These are phyloP conservation scores for Clarias batrachus DNA, from an alignment of 2,113 vertebrate species.

Conservation along the genomic window DNA sequence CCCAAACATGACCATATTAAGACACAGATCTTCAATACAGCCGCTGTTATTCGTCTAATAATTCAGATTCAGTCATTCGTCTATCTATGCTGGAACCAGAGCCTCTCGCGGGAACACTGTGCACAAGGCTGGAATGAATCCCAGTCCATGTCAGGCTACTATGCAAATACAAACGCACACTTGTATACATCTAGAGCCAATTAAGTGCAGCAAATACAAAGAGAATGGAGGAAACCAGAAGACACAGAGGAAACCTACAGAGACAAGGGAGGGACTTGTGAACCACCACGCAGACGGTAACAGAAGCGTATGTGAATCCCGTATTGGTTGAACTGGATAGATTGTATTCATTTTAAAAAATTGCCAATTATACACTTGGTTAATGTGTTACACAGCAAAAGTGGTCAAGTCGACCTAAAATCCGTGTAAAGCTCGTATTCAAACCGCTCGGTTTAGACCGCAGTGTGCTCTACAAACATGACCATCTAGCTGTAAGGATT, in stretches of 20 bases:
- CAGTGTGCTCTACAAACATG: background rate
- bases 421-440: no score
- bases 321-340: background rate
- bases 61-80: no score
- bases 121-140: background rate
- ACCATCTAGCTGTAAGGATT: background rate
- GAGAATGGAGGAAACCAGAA: background rate
- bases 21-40: background rate
- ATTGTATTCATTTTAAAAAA: no score
- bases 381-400: background rate
- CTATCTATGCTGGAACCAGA: background rate
- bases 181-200: background rate
- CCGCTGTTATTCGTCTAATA: slow-evolving; percentile 38
- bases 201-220: background rate
- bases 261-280: background rate
- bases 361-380: background rate
- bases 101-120: background rate
- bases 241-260: background rate
- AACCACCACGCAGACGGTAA: background rate
- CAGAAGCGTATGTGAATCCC: background rate
- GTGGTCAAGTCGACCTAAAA: background rate
- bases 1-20: slow-evolving; percentile 59
- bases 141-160: background rate
- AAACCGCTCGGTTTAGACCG: background rate
- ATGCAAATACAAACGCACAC: background rate